Percentiles rank a stretch among this genome's conserved stretches.
These are phyloP conservation scores for Nemopilema nomurai DNA, from an alignment of 30 jellyfish, hydroid and myxozoan species.

Conservation along the genomic window DNA sequence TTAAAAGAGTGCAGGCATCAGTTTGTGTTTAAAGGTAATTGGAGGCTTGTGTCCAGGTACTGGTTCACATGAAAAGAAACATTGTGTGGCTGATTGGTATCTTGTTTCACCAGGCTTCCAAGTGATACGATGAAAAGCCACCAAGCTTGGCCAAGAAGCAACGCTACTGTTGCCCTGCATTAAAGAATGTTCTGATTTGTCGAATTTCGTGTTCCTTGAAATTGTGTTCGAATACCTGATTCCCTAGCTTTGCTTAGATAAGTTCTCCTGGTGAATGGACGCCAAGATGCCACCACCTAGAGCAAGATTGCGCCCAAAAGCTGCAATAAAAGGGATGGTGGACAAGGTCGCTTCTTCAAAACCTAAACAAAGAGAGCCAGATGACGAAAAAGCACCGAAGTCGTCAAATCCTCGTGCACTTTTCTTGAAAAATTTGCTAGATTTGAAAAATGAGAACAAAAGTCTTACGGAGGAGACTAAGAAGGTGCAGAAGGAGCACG, in stretches of 20 bases:
- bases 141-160: too few species aligned
- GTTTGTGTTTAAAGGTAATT: too few species aligned
- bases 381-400: neutral
- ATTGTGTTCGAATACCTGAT: neutral
- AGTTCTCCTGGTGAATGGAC: neutral
- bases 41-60: too few species aligned
- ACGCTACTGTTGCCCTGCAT: too few species aligned
- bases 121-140: neutral
- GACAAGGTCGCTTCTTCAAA: neutral
- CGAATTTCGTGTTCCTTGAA: neutral
- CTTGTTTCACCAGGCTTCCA: neutral
- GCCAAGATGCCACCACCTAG: conserved; percentile 6
- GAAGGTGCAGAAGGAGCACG: conserved; percentile 25
- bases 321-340: neutral
- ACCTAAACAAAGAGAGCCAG: neutral
- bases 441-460: conserved; percentile 22
- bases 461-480: conserved; percentile 25
- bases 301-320: neutral
- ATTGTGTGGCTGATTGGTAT: too few species aligned
- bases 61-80: too few species aligned
- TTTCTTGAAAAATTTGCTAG: conserved; percentile 1
- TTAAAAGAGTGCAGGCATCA: too few species aligned
- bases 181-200: neutral
- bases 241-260: neutral
- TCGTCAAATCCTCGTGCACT: neutral